Base-by-base conservation (phyloP, 2,797 vertebrate species). In the Echiichthys vipera region DNA sequence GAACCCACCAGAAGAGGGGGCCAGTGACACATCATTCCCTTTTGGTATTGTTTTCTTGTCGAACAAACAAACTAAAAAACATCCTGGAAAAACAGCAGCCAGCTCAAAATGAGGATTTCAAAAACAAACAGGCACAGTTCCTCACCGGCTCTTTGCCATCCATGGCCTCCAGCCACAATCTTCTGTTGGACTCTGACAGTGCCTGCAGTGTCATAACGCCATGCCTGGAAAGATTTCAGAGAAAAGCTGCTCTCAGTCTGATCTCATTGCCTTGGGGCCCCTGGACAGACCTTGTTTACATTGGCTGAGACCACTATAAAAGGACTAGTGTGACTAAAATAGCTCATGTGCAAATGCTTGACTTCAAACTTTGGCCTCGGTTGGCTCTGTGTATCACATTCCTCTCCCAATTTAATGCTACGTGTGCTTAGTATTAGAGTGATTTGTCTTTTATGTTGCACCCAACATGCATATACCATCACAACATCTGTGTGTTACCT, bases 101-200 rank as follows among this genome's bases (percentile, higher is more conserved):
- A 27, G 49, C 36, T 71, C 10, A 49, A 29, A 54, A 82, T 58
- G 5, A 77, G 74, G 71, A 67, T 81, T 84, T 78, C 24, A 84
- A 32, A 81, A 49, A 63, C 27, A 67, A 77, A 68, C 40, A 63
- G 78, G 58, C 64, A 72, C 58, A 83, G 74, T 69, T 87, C 72
- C 96, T 96, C 95, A 99, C 98, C 82, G 98, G 98, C 89, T 99
- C 98, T 71, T 99, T 99, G 79, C 98, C 98, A 87, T 99, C 98
- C 98, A 99, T 99, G 80, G 98, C 98, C 92, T 99, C 97, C 0
- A 99, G 95, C 98, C 98, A 99, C 73, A 98, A 92, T 76, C 98
- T 96, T 83, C 98, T 93, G 91, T 98, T 98, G 64, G 96, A 95
- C 92, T 99, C 98, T 37, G 98, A 99, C 89, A 96, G 95, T 25